Evolutionary conservation across 2,797 vertebrate genomes (phyloP), one percentile per base, ranked within the genome.

Genomic region (Eulemur albifrons): DNA sequence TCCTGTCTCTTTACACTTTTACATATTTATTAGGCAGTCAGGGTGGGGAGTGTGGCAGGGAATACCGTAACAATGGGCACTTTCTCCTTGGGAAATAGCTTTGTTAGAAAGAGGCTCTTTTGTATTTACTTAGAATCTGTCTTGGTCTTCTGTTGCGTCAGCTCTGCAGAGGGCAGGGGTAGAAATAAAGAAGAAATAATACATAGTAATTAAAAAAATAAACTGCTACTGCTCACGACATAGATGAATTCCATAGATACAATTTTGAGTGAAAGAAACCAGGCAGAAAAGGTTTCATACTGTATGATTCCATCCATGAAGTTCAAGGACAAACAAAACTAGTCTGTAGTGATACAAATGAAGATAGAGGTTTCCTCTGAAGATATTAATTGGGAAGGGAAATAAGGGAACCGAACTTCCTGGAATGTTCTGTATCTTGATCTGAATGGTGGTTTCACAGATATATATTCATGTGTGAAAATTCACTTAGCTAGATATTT

Each of bases 341-440:
- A 94, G 83, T 43, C 6, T 50, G 21, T 14, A 45, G 17, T 79
- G 14, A 75, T 32, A 84, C 72, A 88, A 88, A 61, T 50, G 32
- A 54, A 7, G 18, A 75, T 1, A 67, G 40, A 65, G 9, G 13
- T 88, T 70, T 85, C 30, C 35, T 89, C 38, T 93, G n/a, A 85
- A 20, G n/a, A 81, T 80, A 81, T 43, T 83, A 79, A 76, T 2
- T 38, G 48, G 76, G 23, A 48, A 94, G 32, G 3, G n/a, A 2
- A 67, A 12, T 25, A 73, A 59, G 20, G 40, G 32, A 40, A 35
- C 3, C 76, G 18, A 88, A 43, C 2, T 43, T 12, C 67, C 43
- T 85, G 43, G 40, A 73, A 92, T 48, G 7, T 27, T 80, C 35
- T 63, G 25, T 21, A 61, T 40, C 43, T 89, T 94, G 35, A 92